Conservation (phyloP, 2,888 invertebrate genomes). For the Gymnosoma rotundatum region DNA sequence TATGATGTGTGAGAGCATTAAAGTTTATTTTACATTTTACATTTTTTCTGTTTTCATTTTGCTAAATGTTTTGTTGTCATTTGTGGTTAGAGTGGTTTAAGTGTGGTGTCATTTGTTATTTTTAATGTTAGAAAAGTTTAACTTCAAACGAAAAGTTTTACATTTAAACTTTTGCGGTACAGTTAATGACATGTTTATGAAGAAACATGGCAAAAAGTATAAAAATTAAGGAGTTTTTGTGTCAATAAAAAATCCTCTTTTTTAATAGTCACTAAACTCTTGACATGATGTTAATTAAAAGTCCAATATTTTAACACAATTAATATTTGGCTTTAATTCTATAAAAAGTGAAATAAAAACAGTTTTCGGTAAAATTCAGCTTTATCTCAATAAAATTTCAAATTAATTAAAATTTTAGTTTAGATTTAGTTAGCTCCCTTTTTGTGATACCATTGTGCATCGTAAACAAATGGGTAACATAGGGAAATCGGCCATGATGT, state of each 20-base stretch:
- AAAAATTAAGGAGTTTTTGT: background rate
- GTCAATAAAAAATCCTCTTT: background rate
- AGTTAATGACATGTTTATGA: slow-evolving; percentile 38
- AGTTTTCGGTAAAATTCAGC: too few species aligned
- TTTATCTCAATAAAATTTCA: too few species aligned
- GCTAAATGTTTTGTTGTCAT: slow-evolving; percentile 65
- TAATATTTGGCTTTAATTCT: too few species aligned
- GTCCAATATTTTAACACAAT: too few species aligned
- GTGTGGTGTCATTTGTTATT: slow-evolving; percentile 31
- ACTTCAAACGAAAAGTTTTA: slow-evolving; percentile 48
- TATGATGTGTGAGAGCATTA: slow-evolving; percentile 34
- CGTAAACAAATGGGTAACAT: too few species aligned
- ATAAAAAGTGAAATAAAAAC: too few species aligned
- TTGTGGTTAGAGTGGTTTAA: slow-evolving; percentile 65
- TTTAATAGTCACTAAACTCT: too few species aligned
- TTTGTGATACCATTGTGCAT: too few species aligned
- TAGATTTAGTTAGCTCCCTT: too few species aligned
- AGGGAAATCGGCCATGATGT: too few species aligned
- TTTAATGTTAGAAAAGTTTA: slow-evolving; percentile 44
- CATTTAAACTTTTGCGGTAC: slow-evolving; percentile 50
- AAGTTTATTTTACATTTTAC: slow-evolving; percentile 34
- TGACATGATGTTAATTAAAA: too few species aligned
- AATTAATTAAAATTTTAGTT: too few species aligned
- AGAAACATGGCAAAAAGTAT: background rate
- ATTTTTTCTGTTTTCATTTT: slow-evolving; percentile 20